phyloP scores from a whole-genome alignment of 2,888 invertebrate species.

The Sarcophaga subvicina region DNA sequence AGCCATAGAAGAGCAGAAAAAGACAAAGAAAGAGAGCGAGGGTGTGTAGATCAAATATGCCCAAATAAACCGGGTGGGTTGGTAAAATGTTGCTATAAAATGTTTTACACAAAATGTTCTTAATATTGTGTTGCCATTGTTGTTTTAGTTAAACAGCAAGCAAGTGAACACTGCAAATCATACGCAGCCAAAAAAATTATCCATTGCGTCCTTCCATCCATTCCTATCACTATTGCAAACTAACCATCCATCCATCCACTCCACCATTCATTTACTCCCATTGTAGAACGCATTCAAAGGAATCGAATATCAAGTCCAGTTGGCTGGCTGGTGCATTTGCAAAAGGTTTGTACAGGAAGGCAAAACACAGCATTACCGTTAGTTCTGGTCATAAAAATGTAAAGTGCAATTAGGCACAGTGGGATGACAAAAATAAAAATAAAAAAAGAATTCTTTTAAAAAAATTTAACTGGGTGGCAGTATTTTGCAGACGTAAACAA shows the following conservation, averaged over 20 bases:
- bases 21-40: too few species aligned
- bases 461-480: not conserved
- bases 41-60: not conserved
- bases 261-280: not conserved
- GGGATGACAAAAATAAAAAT: not conserved
- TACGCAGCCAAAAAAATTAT: slow-evolving; percentile 19
- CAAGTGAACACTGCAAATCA: slow-evolving; percentile 40
- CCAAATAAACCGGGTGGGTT: slow-evolving; percentile 10
- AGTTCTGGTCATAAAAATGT: not conserved
- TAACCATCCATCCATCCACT: too few species aligned
- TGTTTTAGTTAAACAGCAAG: not conserved
- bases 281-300: not conserved
- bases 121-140: slow-evolving; percentile 13
- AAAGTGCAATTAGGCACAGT: slow-evolving; percentile 31
- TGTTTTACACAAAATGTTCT: slow-evolving; percentile 57
- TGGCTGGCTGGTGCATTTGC: not conserved
- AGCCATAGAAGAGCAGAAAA: slow-evolving; percentile 5
- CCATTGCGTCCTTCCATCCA: slow-evolving; percentile 18
- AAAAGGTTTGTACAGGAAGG: not conserved
- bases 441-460: not conserved
- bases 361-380: slow-evolving; percentile 32
- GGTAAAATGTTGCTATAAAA: slow-evolving; percentile 46
- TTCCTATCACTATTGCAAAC: not conserved
- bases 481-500: too few species aligned
- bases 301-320: not conserved